Percentiles rank a stretch among this genome's conserved stretches.
phyloP scores from a whole-genome alignment of 1,140 invertebrate genomes.

The Pseudomyrmex concolor region DNA sequence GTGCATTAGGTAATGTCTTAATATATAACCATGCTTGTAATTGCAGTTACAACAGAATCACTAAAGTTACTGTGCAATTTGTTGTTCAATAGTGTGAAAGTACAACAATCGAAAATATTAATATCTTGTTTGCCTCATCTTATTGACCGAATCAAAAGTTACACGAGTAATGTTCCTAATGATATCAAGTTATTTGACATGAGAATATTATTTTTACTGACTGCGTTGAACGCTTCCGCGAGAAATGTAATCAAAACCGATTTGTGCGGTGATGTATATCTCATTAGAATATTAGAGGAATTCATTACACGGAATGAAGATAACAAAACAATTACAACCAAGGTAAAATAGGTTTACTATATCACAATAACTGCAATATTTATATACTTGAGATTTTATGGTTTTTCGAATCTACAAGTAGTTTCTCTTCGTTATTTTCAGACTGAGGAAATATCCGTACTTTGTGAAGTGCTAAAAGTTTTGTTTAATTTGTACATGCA shows the following conservation, averaged over 20 bases:
- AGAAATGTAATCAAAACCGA: constrained; percentile 90
- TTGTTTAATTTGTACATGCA: constrained; percentile 92
- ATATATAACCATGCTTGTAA: constrained; percentile 80
- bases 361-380: neutral
- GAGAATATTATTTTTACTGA: constrained; percentile 94
- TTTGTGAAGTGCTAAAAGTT: constrained; percentile 94
- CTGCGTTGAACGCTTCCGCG: constrained; percentile 90
- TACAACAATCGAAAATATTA: constrained; percentile 89
- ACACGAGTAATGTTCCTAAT: constrained; percentile 86
- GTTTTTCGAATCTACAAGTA: neutral
- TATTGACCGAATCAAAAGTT: constrained; percentile 90
- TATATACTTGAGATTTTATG: neutral
- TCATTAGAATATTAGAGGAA: constrained; percentile 92
- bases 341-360: constrained; percentile 48
- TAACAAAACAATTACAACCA: constrained; percentile 69
- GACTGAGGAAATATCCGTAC: constrained; percentile 89
- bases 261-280: constrained; percentile 91
- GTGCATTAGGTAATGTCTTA: constrained; percentile 45
- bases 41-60: constrained; percentile 90
- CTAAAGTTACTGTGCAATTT: constrained; percentile 96
- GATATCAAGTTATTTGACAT: constrained; percentile 95
- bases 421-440: constrained; percentile 72
- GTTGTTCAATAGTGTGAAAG: constrained; percentile 91
- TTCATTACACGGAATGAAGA: constrained; percentile 84
- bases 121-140: constrained; percentile 91